Base-by-base conservation (phyloP, 2,797 vertebrate species). In the Valencia hispanica region DNA sequence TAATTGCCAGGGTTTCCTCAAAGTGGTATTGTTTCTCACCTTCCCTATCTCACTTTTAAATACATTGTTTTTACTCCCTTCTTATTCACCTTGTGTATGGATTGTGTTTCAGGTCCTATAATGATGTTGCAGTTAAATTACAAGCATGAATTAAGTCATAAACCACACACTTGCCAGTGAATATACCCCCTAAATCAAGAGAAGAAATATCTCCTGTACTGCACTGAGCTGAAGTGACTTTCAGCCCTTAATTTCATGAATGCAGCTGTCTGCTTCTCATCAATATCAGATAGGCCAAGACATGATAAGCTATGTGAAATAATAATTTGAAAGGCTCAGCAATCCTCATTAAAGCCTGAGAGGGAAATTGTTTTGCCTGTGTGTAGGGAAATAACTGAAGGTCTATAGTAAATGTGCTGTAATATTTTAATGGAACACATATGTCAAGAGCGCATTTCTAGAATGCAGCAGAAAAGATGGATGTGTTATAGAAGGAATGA, bases 321-420 rank as follows among this genome's bases (percentile, higher is more conserved):
- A 68, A 81, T 88, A 86, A 89, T 91, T 89, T 88, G 75, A 91
- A 93, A 92, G 86, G 79, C 86, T 91, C 66, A 74, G 84, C 89
- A 87, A 81, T 91, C 79, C 83, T 92, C 89, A 93, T 94, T 91
- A 91, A 83, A 86, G 84, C 69, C 86, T 84, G 65, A 79, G 86
- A 87, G 81, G 79, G 83, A 89, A 89, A 92, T 92, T 91, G 90
- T 92, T 92, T 93, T 89, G 80, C 86, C 83, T 89, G 71, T 79
- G 78, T 80, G 85, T 78, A 78, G 77, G 91, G 89, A 88, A 92
- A 90, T 91, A 90, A 88, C 82, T 77, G 48, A 51, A 77, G 83
- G 80, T 86, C 72, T 73, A 72, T 70, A 53, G 80, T 88, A 82
- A 89, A 93, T 87, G 79, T 89, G 77, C 80, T 92, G 83, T 87